Base-by-base conservation (phyloP, 1,140 invertebrate genomes). In the Diabrotica undecimpunctata region DNA sequence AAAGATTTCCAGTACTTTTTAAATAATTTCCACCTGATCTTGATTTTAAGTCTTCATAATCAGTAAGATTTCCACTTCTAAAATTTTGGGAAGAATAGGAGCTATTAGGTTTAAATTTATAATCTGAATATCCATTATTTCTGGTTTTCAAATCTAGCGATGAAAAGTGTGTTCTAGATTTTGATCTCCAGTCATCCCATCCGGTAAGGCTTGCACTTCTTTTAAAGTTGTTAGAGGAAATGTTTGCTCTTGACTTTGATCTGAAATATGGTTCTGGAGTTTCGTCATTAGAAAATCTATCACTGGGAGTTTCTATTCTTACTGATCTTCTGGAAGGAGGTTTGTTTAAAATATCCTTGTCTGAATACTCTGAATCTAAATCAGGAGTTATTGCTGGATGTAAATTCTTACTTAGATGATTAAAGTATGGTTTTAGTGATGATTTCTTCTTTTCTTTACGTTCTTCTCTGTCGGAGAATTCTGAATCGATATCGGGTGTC, bases 251-350 rank as follows among this genome's bases (percentile, higher is more conserved):
- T 13, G 67, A 73, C 70, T 74, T 73, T 50, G 71, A 41, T 12
- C 67, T 61, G 51, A 56, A 66, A 46, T 58, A 60, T 10, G 60
- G 66, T 36, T 70, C 66, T 9, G 63, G 65, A 11, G 70, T 61
- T 0, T 39, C 9, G 12, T 68, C 54, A 38, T 51, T 50, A 0
- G 70, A 67, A 54, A 58, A 67, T 64, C 70, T 74, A n/a, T 67
- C 66, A 62, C 70, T 75, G 0, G 76, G 75, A 59, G 69, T 78
- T 72, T 78, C 76, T 58, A 79, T 79, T 54, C 76, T 69, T 10
- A 79, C 77, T 5, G 76, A 78, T 68, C 77, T 71, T 64, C 77
- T 70, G 8, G 77, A 79, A 9, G 75, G 74, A 25, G 77, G 75
- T 65, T 75, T 75, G 12, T 63, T 51, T 12, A 65, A 25, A 14